Base-by-base conservation (phyloP, 1,140 invertebrate species). In the Neodiprion lecontei region DNA sequence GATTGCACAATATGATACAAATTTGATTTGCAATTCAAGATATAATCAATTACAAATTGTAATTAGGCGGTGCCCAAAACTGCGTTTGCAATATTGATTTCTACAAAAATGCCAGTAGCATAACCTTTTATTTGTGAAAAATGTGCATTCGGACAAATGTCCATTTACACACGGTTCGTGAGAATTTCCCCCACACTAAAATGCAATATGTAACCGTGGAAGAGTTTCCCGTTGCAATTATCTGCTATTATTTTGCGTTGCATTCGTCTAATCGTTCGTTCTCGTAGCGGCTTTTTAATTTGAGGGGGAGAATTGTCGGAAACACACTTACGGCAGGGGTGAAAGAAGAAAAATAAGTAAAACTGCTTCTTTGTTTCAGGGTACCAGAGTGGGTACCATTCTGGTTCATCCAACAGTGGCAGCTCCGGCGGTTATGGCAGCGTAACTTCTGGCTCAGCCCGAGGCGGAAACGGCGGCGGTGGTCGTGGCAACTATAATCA, bases 311-410 rank as follows among this genome's bases (percentile, higher is more conserved):
- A 61, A 61, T 61, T 61, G 53, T 17, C 53, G 53, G 53, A 61
- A 61, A 61, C 53, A 1, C 28, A 40, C 5, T 40, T 40, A 40
- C 28, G 28, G 28, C 28, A 40, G 28, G 28, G 2, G 28, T 40
- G 28, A 40, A 40, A 40, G 28, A 0, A 40, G 5, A 40, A 40
- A 40, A 40, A 40, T 40, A 40, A 40, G 28, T 3, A 17, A 61
- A 17, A 8, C 14, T 61, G 5, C 40, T 69, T 4, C 8, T 69
- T 23, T 69, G 65, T 76, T 82, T 8, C 76, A 85, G 84, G 81
- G 17, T 85, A 84, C 73, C 84, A 81, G 21, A 85, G 79, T 73
- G 78, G 79, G 5, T 82, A 84, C 23, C 81, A 81, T 48, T 73
- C 76, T 21, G 48, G 50, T 5, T 74, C 76, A 48, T 80, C 82